These are phyloP conservation scores for Propithecus deckenii DNA, from an alignment of 2,797 vertebrate genomes.

Conservation along the genomic window DNA sequence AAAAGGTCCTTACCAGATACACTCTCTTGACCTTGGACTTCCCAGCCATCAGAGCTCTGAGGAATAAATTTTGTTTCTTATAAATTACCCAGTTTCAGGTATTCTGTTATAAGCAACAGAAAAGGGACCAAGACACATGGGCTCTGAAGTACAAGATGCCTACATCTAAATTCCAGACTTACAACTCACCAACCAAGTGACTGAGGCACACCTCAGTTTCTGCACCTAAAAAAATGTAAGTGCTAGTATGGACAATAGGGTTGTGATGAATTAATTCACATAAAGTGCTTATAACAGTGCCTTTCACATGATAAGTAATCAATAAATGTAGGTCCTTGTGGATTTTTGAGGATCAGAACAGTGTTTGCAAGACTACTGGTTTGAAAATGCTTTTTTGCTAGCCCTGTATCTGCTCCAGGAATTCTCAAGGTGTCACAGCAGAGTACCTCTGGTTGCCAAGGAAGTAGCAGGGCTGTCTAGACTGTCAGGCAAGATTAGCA, in stretches of 20 bases:
- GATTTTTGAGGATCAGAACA: background rate
- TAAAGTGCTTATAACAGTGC: background rate
- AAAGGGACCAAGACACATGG: background rate
- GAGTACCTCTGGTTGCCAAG: background rate
- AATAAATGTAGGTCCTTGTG: background rate
- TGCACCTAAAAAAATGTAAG: background rate
- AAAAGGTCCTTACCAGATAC: background rate
- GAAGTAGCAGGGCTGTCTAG: background rate
- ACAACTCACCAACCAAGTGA: background rate
- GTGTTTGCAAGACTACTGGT: background rate
- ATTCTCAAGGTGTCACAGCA: background rate
- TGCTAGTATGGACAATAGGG: background rate
- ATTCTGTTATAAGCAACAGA: background rate
- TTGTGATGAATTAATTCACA: background rate
- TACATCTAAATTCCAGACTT: background rate
- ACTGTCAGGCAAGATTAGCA: background rate
- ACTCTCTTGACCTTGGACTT: background rate
- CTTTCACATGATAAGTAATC: background rate
- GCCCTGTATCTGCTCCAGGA: background rate
- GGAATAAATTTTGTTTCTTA: background rate
- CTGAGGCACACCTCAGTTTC: background rate
- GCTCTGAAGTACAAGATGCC: background rate
- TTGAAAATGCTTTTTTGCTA: background rate
- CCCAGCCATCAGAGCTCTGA: background rate
- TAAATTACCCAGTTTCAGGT: background rate